Base-by-base conservation (phyloP, 2,797 vertebrate genomes). In the Rachycentron canadum region DNA sequence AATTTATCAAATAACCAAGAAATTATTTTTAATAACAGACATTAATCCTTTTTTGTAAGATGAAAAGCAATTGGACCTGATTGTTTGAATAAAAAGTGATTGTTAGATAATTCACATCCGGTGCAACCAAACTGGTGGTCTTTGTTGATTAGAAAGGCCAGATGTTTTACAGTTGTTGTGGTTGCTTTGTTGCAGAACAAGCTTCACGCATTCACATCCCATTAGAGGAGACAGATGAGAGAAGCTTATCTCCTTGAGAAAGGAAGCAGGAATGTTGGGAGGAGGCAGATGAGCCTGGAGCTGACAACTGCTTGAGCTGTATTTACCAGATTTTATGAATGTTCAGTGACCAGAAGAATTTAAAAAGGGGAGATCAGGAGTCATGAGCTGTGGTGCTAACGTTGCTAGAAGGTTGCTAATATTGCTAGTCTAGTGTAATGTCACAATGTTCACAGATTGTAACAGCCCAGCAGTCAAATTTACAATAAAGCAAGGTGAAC, bases 191-290 rank as follows among this genome's bases (percentile, higher is more conserved):
- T 36, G 9, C 14, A 49, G n/a, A 19, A 30, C 45, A 19, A 36
- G 40, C 14, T 57, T 65, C 40, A 41, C 34, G 56, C 60, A 17
- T 7, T 66, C 56, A 57, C 59, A 36, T 64, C 25, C 63, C 50
- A 17, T 60, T 13, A 26, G 40, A n/a, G 45, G 25, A 38, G 32
- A 30, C 19, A 60, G 26, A 67, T 8, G 17, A 30, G 45, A 40
- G 34, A 57, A 71, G 65, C 50, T 32, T 3, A 61, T 45, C 82
- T 76, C 55, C 70, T 70, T 61, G 65, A 71, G 25, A 50, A n/a
- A 73, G 55, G 60, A 76, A 40, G 77, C 67, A 82, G 75, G 69
- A 80, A 69, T 70, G 58, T 26, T 79, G n/a, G n/a, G 16, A n/a
- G 64, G 47, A 38, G 19, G 30, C 45, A 59, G 57, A 65, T 25